phyloP scores from a whole-genome alignment of 2,888 invertebrate genomes.

The Lasioglossum leucozonium region DNA sequence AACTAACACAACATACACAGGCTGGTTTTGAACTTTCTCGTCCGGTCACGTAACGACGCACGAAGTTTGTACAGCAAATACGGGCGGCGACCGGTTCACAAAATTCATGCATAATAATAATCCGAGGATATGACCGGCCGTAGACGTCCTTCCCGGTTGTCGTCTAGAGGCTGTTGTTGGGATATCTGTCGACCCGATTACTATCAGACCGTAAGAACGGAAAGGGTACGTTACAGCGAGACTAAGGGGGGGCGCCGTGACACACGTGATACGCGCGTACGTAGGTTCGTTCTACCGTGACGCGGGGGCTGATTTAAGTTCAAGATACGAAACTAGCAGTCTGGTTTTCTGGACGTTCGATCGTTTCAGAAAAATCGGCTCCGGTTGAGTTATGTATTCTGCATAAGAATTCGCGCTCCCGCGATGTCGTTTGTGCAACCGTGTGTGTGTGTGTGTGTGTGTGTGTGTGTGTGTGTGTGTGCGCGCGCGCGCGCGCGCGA shows the following conservation, averaged over 20 bases:
- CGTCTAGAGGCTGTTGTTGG: constrained; percentile 68
- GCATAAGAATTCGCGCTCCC: constrained; percentile 17
- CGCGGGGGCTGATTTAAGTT: constrained; percentile 62
- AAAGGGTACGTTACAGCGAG: constrained; percentile 47
- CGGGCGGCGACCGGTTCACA: constrained; percentile 49
- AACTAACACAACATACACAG: not conserved
- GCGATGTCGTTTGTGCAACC: constrained; percentile 23
- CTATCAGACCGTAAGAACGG: constrained; percentile 59
- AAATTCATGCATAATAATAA: constrained; percentile 62
- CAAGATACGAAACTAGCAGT: constrained; percentile 62
- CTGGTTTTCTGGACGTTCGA: constrained; percentile 24
- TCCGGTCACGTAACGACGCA: constrained; percentile 35
- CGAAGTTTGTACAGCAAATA: constrained; percentile 27
- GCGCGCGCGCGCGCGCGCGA: not conserved
- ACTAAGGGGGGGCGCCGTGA: constrained; percentile 54
- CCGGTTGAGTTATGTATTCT: constrained; percentile 18
- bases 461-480: too few relatives aligned
- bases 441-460: too few relatives aligned
- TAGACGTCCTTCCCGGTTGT: constrained; percentile 71
- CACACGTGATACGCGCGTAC: constrained; percentile 58
- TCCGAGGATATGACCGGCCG: constrained; percentile 47
- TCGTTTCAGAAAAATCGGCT: constrained; percentile 22
- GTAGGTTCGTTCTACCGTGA: constrained; percentile 65
- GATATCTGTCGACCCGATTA: constrained; percentile 63
- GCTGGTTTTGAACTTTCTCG: constrained; percentile 46